A percentile compares a stretch with the other conserved stretches of the same genome.
Conservation (phyloP, 2,797 vertebrate genomes). For the Acanthurus lineatus region DNA sequence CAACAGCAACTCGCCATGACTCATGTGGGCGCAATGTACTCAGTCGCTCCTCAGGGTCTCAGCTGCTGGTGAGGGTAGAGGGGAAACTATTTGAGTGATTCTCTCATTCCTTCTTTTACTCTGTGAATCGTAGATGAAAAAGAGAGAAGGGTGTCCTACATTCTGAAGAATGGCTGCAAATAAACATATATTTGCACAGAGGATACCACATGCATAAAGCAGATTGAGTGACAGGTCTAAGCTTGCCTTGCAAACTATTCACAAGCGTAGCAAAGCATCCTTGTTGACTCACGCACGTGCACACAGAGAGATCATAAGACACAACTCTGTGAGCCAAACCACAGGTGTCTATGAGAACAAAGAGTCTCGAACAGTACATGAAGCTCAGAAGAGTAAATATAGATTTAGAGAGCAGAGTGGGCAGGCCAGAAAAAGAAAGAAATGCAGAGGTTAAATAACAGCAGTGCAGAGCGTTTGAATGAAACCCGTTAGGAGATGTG, state of each 20-base stretch:
- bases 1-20: constrained; percentile 72
- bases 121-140: constrained; percentile 35
- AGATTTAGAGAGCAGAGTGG: constrained; percentile 43
- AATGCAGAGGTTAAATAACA: constrained; percentile 28
- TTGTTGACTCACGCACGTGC: constrained; percentile 42
- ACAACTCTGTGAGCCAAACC: constrained; percentile 44
- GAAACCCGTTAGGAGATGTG: constrained; percentile 11
- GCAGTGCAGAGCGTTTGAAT: background rate
- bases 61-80: constrained; percentile 68
- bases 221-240: constrained; percentile 30
- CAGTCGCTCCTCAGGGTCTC: constrained; percentile 51
- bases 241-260: constrained; percentile 40
- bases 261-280: constrained; percentile 25
- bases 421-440: constrained; percentile 38
- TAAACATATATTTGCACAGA: constrained; percentile 8
- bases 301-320: constrained; percentile 15
- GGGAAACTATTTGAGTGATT: constrained; percentile 59
- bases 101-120: constrained; percentile 36
- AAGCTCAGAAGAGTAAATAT: constrained; percentile 57
- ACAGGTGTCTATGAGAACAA: constrained; percentile 65
- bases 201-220: background rate
- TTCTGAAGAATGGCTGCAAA: constrained; percentile 6
- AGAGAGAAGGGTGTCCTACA: constrained; percentile 18
- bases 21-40: constrained; percentile 70
- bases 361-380: constrained; percentile 29